Base-by-base conservation (phyloP, 2,797 vertebrate species). In the Sylvia borin region DNA sequence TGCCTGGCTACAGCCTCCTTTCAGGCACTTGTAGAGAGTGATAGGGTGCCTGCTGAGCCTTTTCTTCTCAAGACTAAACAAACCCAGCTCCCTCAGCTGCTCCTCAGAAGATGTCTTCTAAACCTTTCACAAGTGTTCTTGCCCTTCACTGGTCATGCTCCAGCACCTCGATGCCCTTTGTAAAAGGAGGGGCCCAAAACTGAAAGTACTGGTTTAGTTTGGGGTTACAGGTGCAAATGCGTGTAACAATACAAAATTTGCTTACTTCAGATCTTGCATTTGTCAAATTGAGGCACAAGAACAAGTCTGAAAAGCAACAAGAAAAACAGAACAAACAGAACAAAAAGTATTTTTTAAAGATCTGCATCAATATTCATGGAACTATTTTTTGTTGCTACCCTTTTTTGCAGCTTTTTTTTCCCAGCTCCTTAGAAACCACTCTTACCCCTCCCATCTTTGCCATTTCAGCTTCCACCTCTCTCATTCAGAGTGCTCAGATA, bases 401-500 rank as follows among this genome's bases (percentile, higher is more conserved):
- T 92, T 86, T 86, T 78, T 70, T 55, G 8, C 20, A 36, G 22
- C 53, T 78, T 93, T 89, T 83, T 85, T 85, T 75, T 17, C 7
- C 36, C 16, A 66, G 0, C 61, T 93, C 58, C 84, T 88, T 88
- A n/a, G 92, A 89, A 95, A 89, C 50, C 42, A 74, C 3, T 5
- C 55, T 96, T 78, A 88, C 25, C 32, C 70, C 80, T 91, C 50
- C 81, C 57, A 55, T 88, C 18, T 60, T 76, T 85, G 58, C 73
- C 77, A 71, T 92, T 94, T 91, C 89, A 88, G 75, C 61, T 96
- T 85, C 58, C 45, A 71, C 66, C 66, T 92, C 9, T 95, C 67
- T 72, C 2, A 2, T 82, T 25, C 19, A 86, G 68, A 58, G 58
- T 65, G 43, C 66, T 60, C 47, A 91, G 83, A 95, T 96, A 95